Evolutionary conservation across 2,888 invertebrate genomes (phyloP), one percentile per base, ranked within the genome.

Genomic region (Drosophila putrida): DNA sequence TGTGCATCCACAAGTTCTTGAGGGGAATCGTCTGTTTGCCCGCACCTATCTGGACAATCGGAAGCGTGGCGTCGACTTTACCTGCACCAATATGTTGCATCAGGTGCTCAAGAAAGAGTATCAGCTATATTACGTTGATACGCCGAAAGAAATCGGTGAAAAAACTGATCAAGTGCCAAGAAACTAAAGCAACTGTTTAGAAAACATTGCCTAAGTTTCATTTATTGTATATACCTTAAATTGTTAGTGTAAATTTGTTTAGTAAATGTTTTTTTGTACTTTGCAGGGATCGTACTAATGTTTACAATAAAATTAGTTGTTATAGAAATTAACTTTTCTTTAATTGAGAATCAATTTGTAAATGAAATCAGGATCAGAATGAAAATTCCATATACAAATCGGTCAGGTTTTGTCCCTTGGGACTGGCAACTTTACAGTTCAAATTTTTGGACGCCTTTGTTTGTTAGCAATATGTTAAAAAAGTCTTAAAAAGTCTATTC

Each of bases 11-110:
- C 92, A 96, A 84, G 95, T 96, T 3, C 95, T 95, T 82, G 94
- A 95, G 50, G 95, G 95, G 64, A 97, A 96, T 92, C 93, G 95
- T 53, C 93, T 94, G 66, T 94, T 96, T 88, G 94, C 96, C 0
- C 92, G 92, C 77, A 95, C 95, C 85, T 95, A 95, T 89, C 85
- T 96, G 25, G 95, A 96, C 72, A 94, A 95, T 82, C 93, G 94
- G 64, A 91, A 93, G n/a, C 93, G 94, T 64, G 94, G 94, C 49
- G 91, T 95, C 15, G 94, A 94, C 78, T 93, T 96, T 46, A 93
- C 93, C 70, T 94, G 95, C 53, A 89, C 92, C 33, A 94, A 94
- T 79, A 94, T 91, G 5, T 61, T 78, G 31, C 93, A 93, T 77
- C 84, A 90, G 62, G 66, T 92, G 61, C 80, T 93, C 3, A 90